Evolutionary conservation across 2,797 vertebrate genomes (phyloP).

Genomic region (Poecilia wingei): DNA sequence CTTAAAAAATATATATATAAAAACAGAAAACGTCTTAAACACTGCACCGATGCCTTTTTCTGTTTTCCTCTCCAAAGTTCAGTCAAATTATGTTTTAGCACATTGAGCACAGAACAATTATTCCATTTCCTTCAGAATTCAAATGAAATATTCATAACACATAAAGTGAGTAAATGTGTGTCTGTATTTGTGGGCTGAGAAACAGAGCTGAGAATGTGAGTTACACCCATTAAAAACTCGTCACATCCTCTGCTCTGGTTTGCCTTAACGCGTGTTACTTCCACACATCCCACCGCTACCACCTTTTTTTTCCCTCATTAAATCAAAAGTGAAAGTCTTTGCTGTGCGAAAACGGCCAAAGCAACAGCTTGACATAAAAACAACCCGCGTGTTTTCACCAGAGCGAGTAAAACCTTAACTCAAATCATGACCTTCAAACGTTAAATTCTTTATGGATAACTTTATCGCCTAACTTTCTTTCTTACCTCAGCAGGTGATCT

Average conservation of each 20-base stretch:
- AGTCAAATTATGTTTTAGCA: background rate
- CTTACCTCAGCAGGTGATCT: background rate
- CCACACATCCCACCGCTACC: background rate
- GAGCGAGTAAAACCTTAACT: background rate
- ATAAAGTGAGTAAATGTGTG: background rate
- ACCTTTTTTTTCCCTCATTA: background rate
- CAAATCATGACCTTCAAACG: background rate
- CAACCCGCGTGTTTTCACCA: background rate
- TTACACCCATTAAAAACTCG: background rate
- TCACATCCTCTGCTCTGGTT: background rate
- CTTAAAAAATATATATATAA: background rate
- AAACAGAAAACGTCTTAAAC: background rate
- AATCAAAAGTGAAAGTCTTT: background rate
- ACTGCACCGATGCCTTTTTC: background rate
- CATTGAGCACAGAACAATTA: background rate
- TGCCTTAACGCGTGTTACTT: background rate
- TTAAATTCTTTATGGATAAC: background rate
- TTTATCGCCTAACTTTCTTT: background rate
- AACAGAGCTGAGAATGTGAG: background rate
- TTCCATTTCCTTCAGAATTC: background rate
- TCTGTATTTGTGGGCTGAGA: background rate
- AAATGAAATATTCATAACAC: background rate
- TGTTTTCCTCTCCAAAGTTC: background rate
- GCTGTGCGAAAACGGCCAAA: background rate
- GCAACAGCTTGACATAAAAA: background rate